Base-by-base conservation (phyloP, 2,113 vertebrate genomes). In the Odontesthes bonariensis region DNA sequence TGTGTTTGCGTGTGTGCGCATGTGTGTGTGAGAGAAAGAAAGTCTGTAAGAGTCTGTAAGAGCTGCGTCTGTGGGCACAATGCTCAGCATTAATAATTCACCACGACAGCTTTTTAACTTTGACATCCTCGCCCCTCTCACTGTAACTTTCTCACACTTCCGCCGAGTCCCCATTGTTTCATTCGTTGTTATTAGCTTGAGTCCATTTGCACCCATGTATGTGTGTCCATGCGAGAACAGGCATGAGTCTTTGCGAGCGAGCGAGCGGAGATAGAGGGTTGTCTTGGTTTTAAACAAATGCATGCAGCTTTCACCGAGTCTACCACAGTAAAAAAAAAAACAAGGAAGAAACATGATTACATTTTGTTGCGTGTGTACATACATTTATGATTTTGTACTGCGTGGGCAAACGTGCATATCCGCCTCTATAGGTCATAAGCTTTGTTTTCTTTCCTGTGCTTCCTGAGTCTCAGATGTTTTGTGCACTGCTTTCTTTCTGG, bases 31-130 rank as follows among this genome's bases (percentile, higher is more conserved):
- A 20, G 44, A 63, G 33, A 72, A 69, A 38, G 46, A 75, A 49
- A 73, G 70, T 72, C 64, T 82, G 70, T 79, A 78, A 70, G 77
- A 82, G 65, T n/a, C n/a, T n/a, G n/a, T n/a, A n/a, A n/a, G n/a
- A n/a, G 61, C 77, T 71, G 78, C 78, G 79, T 89, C 73, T 87
- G 76, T 83, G 71, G 83, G 81, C 87, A 89, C 82, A 92, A 92
- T 87, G 82, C 75, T 69, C 64, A 38, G 65, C 81, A 89, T 92
- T 87, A 92, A 92, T 93, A 91, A 93, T 93, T 92, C 83, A 93
- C 72, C 27, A 83, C 49, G 89, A 89, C 79, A 88, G 84, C 83
- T 92, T 93, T 93, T 92, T 89, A 90, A 90, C 83, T 90, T 88
- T 65, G 79, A 86, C 78, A 88, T 86, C 84, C 87, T 86, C 69